Percentiles rank a stretch among this genome's conserved stretches.
Evolutionary conservation across 2,113 vertebrate genomes (phyloP).

Genomic region (Microtus montanus): DNA sequence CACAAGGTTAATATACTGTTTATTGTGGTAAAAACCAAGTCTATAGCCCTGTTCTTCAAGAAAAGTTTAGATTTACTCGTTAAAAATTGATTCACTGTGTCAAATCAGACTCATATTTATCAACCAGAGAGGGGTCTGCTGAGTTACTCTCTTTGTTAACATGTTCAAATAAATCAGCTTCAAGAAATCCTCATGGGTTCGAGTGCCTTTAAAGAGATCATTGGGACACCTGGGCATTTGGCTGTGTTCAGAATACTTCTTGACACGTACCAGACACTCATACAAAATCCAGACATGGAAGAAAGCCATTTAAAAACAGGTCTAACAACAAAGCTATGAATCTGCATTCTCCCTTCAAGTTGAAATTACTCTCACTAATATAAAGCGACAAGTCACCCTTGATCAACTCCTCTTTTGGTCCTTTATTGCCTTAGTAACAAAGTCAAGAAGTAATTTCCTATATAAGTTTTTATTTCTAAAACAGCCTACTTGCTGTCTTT

Average conservation of each 20-base stretch:
- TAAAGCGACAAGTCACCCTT: slow-evolving; percentile 7
- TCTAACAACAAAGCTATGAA: slow-evolving; percentile 39
- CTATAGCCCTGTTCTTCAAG: background rate
- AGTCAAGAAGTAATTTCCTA: slow-evolving; percentile 17
- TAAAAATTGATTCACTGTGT: background rate
- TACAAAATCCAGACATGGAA: slow-evolving; percentile 23
- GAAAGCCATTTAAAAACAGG: slow-evolving; percentile 20
- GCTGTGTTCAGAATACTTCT: background rate
- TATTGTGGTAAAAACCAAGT: background rate
- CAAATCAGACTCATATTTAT: background rate
- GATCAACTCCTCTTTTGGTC: slow-evolving; percentile 26
- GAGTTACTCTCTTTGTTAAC: background rate
- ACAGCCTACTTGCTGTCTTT: background rate
- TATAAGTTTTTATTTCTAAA: slow-evolving; percentile 42
- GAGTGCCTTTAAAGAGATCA: background rate
- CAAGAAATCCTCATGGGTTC: background rate
- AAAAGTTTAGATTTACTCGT: background rate
- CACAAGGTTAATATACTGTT: background rate
- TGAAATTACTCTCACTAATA: slow-evolving; percentile 35
- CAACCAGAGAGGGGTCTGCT: background rate
- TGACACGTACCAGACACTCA: background rate
- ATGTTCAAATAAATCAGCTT: background rate
- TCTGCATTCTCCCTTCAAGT: slow-evolving; percentile 47
- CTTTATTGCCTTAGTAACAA: slow-evolving; percentile 26
- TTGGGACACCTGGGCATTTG: background rate